These are phyloP conservation scores for Gorsachius magnificus DNA, from an alignment of 2,797 vertebrate genomes.

Conservation along the genomic window DNA sequence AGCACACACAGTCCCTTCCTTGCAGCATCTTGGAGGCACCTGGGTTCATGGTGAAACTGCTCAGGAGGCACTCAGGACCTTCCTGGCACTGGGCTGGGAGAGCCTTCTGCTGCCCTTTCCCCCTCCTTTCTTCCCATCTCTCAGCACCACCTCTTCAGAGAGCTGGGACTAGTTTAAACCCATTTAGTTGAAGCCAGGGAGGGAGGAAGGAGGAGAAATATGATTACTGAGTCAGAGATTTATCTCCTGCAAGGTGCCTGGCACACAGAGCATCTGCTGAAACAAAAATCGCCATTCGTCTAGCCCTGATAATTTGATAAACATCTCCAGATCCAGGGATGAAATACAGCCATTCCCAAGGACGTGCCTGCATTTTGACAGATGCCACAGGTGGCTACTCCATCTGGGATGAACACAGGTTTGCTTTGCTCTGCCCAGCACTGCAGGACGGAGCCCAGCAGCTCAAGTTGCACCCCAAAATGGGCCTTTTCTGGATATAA, in stretches of 20 bases:
- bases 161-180: background rate
- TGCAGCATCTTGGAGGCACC: background rate
- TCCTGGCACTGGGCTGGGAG: background rate
- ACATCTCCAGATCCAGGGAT: background rate
- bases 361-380: background rate
- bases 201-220: background rate
- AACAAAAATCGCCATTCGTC: background rate
- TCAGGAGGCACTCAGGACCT: background rate
- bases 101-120: background rate
- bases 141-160: background rate
- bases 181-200: background rate
- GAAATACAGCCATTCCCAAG: background rate
- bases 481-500: background rate
- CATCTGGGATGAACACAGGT: background rate
- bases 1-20: background rate
- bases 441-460: background rate
- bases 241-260: background rate
- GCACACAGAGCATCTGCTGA: background rate
- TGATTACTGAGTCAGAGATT: background rate
- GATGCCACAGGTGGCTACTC: background rate
- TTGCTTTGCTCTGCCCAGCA: background rate
- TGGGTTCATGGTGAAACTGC: background rate
- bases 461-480: background rate
- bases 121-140: background rate
- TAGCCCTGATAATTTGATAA: conserved; percentile 11